Evolutionary conservation across 2,888 invertebrate species (phyloP).

Genomic region (Cepaea hortensis): DNA sequence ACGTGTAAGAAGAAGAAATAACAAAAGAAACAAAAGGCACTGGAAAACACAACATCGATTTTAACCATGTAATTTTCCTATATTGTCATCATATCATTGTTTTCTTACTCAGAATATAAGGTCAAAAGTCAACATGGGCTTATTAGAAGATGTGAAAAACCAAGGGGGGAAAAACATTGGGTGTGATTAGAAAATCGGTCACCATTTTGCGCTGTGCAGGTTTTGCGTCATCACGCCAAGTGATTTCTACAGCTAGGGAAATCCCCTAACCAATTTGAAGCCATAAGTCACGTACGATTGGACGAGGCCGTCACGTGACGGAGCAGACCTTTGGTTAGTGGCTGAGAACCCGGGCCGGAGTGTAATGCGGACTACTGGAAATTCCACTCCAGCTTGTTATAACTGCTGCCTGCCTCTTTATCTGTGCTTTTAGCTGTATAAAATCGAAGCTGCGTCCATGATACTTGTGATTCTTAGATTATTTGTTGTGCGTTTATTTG

Average conservation of each 20-base stretch:
- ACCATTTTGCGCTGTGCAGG: background rate
- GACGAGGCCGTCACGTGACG: conserved; percentile 27
- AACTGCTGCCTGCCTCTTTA: conserved; percentile 14
- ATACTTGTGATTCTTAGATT: conserved; percentile 1
- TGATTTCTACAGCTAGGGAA: conserved; percentile 25
- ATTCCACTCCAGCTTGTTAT: conserved; percentile 22
- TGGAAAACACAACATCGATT: too few species aligned
- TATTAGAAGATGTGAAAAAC: too few species aligned
- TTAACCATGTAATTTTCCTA: too few species aligned
- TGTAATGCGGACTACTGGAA: conserved; percentile 29
- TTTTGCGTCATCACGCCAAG: conserved; percentile 2
- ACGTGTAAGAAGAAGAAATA: too few species aligned
- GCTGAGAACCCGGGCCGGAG: background rate
- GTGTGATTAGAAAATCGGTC: background rate
- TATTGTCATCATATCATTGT: too few species aligned
- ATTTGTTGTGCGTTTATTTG: conserved; percentile 1
- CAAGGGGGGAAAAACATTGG: background rate
- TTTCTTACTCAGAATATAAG: too few species aligned
- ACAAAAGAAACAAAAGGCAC: too few species aligned
- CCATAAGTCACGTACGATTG: conserved; percentile 29
- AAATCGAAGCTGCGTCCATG: background rate
- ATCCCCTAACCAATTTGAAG: conserved; percentile 26
- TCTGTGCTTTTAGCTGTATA: background rate
- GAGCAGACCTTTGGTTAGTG: background rate
- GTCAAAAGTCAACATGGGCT: too few species aligned